phyloP scores from a whole-genome alignment of 2,797 vertebrate genomes.

The Pseudomugil gertrudae region DNA sequence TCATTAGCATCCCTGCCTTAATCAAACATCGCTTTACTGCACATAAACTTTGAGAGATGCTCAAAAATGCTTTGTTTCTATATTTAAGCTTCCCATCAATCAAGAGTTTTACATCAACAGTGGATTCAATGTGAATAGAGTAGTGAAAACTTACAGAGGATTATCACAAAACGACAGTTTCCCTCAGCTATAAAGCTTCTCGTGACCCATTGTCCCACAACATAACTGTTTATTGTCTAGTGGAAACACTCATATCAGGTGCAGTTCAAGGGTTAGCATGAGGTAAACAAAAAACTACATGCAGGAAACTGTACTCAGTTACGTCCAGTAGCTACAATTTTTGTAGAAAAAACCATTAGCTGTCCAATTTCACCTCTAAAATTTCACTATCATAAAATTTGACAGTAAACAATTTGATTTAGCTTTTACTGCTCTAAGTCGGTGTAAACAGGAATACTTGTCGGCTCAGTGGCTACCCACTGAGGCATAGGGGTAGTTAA shows the following conservation, averaged over 20 bases:
- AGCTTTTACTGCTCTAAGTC: constrained; percentile 25
- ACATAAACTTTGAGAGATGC: not conserved
- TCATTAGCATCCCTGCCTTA: not conserved
- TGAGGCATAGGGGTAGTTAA: constrained; percentile 44
- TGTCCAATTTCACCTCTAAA: not conserved
- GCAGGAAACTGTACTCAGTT: not conserved
- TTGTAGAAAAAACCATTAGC: not conserved
- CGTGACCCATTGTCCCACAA: not conserved
- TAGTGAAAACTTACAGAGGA: not conserved
- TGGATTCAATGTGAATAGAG: not conserved
- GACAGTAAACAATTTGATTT: constrained; percentile 2
- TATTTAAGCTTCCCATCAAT: constrained; percentile 1
- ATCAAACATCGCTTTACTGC: not conserved
- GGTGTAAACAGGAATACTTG: constrained; percentile 12
- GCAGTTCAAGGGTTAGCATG: not conserved
- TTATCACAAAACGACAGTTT: not conserved
- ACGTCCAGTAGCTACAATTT: not conserved
- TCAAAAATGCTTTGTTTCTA: not conserved
- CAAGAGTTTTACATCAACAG: not conserved
- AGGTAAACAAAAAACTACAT: not conserved
- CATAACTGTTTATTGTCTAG: not conserved
- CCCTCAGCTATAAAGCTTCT: not conserved
- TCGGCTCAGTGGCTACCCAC: constrained; percentile 29
- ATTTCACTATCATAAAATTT: not conserved
- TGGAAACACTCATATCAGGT: not conserved